phyloP scores from a whole-genome alignment of 1,140 invertebrate genomes.

The Monomorium pharaonis region DNA sequence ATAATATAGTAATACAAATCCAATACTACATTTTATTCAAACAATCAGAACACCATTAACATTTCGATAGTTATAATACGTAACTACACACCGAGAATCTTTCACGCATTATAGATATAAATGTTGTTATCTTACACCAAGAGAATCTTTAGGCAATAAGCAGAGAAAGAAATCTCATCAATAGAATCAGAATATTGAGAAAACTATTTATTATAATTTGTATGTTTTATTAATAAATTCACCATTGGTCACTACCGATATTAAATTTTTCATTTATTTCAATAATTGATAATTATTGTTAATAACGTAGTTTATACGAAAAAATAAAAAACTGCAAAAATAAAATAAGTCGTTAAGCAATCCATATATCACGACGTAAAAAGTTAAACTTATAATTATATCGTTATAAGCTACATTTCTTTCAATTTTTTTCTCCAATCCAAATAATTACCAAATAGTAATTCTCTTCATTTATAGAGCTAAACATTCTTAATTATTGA shows the following conservation, averaged over 20 bases:
- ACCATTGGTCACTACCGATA: neutral
- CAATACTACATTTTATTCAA: slow-evolving; percentile 4
- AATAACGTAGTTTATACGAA: neutral
- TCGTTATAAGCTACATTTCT: too few relatives aligned
- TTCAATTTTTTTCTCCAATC: neutral
- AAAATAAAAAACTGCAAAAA: too few relatives aligned
- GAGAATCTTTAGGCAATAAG: slow-evolving; percentile 17
- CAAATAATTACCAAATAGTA: neutral
- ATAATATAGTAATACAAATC: neutral
- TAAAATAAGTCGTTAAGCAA: too few relatives aligned
- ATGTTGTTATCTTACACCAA: slow-evolving; percentile 63
- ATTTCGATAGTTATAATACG: slow-evolving; percentile 30
- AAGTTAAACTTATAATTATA: too few relatives aligned
- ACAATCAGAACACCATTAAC: neutral
- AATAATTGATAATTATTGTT: neutral
- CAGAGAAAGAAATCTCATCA: neutral
- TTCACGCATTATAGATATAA: slow-evolving; percentile 43
- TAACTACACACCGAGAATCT: slow-evolving; percentile 51
- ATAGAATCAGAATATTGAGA: neutral
- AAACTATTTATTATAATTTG: neutral
- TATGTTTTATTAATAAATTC: neutral
- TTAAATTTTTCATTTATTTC: neutral
- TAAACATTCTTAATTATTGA: neutral
- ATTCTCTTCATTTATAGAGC: neutral
- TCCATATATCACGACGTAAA: too few relatives aligned